Evolutionary conservation across 2,797 vertebrate genomes (phyloP), one percentile per base, ranked within the genome.

Genomic region (Aplochiton taeniatus): DNA sequence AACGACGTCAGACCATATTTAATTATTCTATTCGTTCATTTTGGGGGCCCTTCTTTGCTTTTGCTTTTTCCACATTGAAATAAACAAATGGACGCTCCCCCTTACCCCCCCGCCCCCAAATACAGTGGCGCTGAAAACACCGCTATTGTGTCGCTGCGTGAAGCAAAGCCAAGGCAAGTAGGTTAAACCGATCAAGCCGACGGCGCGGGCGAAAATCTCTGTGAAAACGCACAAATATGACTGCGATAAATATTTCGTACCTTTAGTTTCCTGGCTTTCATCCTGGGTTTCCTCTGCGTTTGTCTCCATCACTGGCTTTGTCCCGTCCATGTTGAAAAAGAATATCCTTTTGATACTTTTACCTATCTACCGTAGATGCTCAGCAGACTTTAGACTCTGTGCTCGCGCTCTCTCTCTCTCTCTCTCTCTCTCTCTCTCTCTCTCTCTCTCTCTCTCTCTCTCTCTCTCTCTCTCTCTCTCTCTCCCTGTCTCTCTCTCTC

Each of bases 221-320:
- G 88, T 64, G 11, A 71, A 75, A 70, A 72, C 19, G 64, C 70
- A 72, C 74, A 69, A 60, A 73, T 65, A 63, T 63, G 48, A 65
- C 13, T 45, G 41, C 57, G 16, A 11, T 17, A 48, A n/a, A 41
- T n/a, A 58, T 49, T 9, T 62, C 82, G 88, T 95, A 98, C 97
- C 97, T 99, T 96, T 98, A 93, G 94, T 97, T 85, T 98, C 96
- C 89, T 96, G 96, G 77, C 94, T 95, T 92, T 97, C 95, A 83
- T 97, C 96, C 75, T 94, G 93, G 82, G 92, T 95, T 91, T 98
- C 96, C 89, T 97, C 96, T 20, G 94, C 89, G 89, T 91, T 94
- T 91, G 96, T 92, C 93, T 98, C 96, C 96, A 97, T 95, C 91
- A 92, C 93, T 90, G 95, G 93, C 92, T 99, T 98, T 90, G 95